These are phyloP conservation scores for Mizuhopecten yessoensis DNA, from an alignment of 1,140 invertebrate genomes.

Conservation along the genomic window DNA sequence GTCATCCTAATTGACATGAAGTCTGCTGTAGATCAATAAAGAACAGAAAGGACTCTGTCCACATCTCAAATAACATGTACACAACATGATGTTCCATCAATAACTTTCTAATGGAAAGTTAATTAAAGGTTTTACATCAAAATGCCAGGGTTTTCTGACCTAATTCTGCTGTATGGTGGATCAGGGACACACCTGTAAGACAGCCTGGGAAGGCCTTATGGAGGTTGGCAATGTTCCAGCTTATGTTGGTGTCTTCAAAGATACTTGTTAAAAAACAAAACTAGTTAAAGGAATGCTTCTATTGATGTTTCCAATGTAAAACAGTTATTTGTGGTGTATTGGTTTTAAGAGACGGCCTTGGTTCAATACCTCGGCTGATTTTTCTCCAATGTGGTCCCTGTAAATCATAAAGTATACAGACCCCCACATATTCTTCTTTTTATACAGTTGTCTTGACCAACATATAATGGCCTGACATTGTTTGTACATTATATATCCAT, in stretches of 20 bases:
- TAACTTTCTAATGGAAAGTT: conserved; percentile 34
- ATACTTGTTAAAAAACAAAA: not conserved
- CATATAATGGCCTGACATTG: no score
- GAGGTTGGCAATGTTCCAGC: not conserved
- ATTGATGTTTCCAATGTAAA: not conserved
- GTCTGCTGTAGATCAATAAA: not conserved
- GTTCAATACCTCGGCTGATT: not conserved
- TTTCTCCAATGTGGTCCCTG: not conserved
- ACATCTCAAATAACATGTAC: not conserved
- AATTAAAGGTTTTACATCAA: not conserved
- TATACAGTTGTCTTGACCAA: no score
- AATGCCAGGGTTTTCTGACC: not conserved
- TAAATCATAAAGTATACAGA: not conserved
- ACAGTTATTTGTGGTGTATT: not conserved
- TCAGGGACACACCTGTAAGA: not conserved
- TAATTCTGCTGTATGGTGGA: not conserved
- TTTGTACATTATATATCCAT: no score
- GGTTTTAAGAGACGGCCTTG: not conserved
- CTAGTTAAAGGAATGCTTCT: not conserved
- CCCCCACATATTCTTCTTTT: not conserved
- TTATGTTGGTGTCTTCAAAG: not conserved
- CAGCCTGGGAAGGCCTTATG: not conserved
- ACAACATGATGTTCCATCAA: not conserved
- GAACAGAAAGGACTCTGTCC: not conserved
- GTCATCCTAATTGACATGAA: not conserved